These are phyloP conservation scores for Urosaurus nigricauda DNA, from an alignment of 2,797 vertebrate species.

Conservation along the genomic window DNA sequence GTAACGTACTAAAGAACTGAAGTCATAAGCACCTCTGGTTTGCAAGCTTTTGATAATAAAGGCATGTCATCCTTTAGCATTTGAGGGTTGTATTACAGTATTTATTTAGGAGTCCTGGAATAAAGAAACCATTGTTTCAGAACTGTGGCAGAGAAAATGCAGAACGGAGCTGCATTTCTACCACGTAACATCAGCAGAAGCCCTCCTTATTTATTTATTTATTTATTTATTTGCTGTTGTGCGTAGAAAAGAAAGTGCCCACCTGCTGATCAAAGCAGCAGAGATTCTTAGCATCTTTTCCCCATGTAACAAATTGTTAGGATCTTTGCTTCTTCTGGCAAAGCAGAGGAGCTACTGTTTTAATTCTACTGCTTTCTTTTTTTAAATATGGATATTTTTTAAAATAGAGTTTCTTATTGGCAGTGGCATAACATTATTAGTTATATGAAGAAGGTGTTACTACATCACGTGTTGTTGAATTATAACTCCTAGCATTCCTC, in stretches of 20 bases:
- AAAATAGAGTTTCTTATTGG: background rate
- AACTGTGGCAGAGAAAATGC: slow-evolving; percentile 75
- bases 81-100: slow-evolving; percentile 62
- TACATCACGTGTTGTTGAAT: background rate
- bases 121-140: slow-evolving; percentile 69
- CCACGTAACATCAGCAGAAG: slow-evolving; percentile 71
- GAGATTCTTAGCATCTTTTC: accelerated
- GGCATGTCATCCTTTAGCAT: background rate
- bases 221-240: background rate
- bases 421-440: background rate
- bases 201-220: slow-evolving; percentile 67
- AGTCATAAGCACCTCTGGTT: background rate
- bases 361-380: background rate
- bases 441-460: background rate
- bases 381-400: accelerated
- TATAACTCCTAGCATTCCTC: no score
- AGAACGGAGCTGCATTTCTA: slow-evolving; percentile 76
- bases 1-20: background rate
- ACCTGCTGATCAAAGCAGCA: background rate
- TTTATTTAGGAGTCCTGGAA: slow-evolving; percentile 84
- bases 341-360: accelerated
- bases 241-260: background rate
- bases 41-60: background rate
- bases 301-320: background rate
- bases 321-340: background rate